Evolutionary conservation across 2,888 invertebrate genomes (phyloP).

Genomic region (Glyphotaelius pellucidus): DNA sequence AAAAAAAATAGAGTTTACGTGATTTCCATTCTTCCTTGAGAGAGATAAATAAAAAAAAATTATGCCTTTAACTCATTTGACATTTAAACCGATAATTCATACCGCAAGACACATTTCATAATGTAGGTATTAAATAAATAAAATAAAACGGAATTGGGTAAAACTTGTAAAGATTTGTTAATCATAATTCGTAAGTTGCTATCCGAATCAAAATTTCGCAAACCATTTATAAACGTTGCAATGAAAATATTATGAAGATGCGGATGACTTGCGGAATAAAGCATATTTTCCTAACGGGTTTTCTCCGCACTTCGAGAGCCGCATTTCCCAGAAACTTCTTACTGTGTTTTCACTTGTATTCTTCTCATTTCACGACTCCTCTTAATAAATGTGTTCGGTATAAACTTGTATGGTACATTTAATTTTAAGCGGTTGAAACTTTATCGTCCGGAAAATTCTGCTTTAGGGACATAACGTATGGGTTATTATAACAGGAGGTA

Average conservation of each 20-base stretch:
- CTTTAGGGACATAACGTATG: constrained; percentile 55
- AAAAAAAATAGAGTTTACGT: too few relatives aligned
- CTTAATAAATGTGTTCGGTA: constrained; percentile 41
- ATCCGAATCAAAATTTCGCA: not conserved
- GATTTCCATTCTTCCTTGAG: too few relatives aligned
- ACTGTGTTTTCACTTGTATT: constrained; percentile 12
- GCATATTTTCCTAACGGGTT: not conserved
- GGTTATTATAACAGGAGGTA: constrained; percentile 42
- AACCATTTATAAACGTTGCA: not conserved
- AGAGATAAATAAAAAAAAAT: too few relatives aligned
- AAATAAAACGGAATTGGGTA: not conserved
- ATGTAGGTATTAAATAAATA: too few relatives aligned
- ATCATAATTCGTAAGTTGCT: not conserved
- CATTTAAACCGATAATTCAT: not conserved
- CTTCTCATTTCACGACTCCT: constrained; percentile 18
- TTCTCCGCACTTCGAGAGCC: not conserved
- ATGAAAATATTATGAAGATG: not conserved
- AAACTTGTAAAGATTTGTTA: not conserved
- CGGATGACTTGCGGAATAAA: not conserved
- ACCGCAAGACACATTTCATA: not conserved
- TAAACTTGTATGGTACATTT: constrained; percentile 55
- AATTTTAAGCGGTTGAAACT: constrained; percentile 60
- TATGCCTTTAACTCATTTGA: not conserved
- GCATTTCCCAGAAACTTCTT: not conserved
- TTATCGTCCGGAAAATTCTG: constrained; percentile 58